Evolutionary conservation across 2,888 invertebrate genomes (phyloP).

Genomic region (Lasioglossum pauxillum): DNA sequence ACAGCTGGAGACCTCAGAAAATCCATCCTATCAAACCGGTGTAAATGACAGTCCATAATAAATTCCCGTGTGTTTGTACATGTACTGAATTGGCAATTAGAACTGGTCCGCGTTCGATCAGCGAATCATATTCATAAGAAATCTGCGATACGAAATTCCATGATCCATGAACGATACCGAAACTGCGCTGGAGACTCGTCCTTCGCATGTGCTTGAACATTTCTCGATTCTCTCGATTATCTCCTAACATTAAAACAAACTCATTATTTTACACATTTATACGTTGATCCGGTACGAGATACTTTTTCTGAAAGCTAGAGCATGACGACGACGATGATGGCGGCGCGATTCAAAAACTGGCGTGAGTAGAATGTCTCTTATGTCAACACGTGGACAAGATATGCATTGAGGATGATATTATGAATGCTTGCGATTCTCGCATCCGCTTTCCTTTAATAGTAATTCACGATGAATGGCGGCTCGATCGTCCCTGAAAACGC

Average conservation of each 20-base stretch:
- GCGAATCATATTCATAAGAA: conserved; percentile 15
- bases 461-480: background rate
- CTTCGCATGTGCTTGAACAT: background rate
- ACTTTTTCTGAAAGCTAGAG: background rate
- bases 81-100: background rate
- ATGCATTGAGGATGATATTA: conserved; percentile 13
- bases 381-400: conserved; percentile 27
- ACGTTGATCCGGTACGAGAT: background rate
- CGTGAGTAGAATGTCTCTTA: conserved; percentile 5
- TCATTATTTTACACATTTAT: background rate
- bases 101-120: background rate
- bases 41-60: conserved; percentile 37
- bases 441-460: conserved; percentile 14
- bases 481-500: background rate
- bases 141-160: conserved; percentile 16
- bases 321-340: conserved; percentile 6
- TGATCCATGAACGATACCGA: background rate
- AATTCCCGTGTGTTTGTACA: conserved; percentile 27
- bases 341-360: conserved; percentile 1
- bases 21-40: conserved; percentile 52
- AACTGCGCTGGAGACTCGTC: background rate
- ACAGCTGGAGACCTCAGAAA: conserved; percentile 49
- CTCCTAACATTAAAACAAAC: conserved; percentile 2
- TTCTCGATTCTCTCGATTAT: background rate
- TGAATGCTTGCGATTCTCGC: background rate